phyloP scores from a whole-genome alignment of 2,888 invertebrate genomes.

The Phrixothrix hirtus region DNA sequence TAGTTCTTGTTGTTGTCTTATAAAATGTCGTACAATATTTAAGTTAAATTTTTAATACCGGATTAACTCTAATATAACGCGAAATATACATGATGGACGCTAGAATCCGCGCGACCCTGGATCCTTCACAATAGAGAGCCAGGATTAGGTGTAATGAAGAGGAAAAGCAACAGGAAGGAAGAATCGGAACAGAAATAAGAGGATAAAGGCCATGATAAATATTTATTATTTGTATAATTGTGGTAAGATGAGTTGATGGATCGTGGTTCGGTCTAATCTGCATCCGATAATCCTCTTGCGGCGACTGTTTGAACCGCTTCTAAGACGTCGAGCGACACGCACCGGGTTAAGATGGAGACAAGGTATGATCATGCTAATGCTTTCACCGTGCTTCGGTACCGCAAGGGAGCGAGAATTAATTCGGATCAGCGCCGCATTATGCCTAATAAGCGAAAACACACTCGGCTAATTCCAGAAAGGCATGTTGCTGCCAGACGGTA shows the following conservation, averaged over 20 bases:
- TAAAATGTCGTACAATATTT: constrained; percentile 1
- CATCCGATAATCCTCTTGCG: constrained; percentile 57
- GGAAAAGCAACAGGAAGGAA: constrained; percentile 51
- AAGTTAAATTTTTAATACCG: background rate
- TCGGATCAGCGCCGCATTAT: constrained; percentile 54
- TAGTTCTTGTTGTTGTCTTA: background rate
- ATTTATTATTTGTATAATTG: constrained; percentile 54
- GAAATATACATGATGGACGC: constrained; percentile 19
- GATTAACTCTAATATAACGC: background rate
- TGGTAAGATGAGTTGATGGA: constrained; percentile 44
- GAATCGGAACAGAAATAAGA: constrained; percentile 52
- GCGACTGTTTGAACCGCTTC: constrained; percentile 52
- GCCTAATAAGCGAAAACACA: constrained; percentile 55
- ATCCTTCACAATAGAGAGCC: constrained; percentile 31
- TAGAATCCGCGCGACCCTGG: constrained; percentile 22
- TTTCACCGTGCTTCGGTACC: constrained; percentile 54
- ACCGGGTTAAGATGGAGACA: constrained; percentile 54
- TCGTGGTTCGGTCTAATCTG: constrained; percentile 46
- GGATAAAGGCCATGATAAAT: constrained; percentile 52
- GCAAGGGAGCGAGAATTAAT: constrained; percentile 54
- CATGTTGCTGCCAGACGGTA: constrained; percentile 29
- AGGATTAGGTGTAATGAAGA: constrained; percentile 45
- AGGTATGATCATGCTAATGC: constrained; percentile 57
- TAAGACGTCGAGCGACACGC: constrained; percentile 52
- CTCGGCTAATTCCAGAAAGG: constrained; percentile 48